A percentile compares a stretch with the other conserved stretches of the same genome.
Conservation (phyloP, 2,113 vertebrate species). For the Melanerpes formicivorus region DNA sequence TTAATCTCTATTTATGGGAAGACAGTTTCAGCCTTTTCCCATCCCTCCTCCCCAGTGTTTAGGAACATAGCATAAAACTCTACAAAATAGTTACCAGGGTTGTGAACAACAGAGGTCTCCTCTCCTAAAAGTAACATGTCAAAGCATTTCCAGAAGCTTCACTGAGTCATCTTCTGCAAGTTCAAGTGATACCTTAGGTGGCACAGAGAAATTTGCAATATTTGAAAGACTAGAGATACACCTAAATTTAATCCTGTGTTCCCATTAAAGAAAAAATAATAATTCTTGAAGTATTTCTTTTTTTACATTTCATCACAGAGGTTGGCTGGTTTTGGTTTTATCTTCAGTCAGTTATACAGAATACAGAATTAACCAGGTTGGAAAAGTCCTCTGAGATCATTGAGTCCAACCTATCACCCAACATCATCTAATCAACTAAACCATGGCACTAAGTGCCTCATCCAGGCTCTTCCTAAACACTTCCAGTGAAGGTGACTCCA, state of each 20-base stretch:
- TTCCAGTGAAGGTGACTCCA: no score
- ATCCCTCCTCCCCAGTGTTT: background rate
- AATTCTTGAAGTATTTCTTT: no score
- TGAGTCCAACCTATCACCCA: no score
- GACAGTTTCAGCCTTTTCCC: background rate
- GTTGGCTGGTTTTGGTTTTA: background rate
- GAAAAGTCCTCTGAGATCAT: no score
- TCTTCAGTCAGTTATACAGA: background rate
- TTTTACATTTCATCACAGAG: background rate
- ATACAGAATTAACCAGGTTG: no score
- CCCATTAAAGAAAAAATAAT: no score
- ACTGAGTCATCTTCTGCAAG: background rate
- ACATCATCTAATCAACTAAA: no score
- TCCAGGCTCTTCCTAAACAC: no score
- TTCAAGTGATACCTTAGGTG: background rate
- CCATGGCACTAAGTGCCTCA: no score
- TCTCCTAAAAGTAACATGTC: background rate
- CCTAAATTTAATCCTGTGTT: background rate
- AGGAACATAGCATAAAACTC: background rate
- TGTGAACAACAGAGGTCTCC: background rate
- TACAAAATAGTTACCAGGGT: background rate
- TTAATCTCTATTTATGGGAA: background rate
- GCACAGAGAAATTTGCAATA: background rate
- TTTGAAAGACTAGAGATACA: background rate
- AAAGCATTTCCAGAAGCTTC: background rate